Base-by-base conservation (phyloP, 2,888 invertebrate genomes). In the Coleophora deauratella region DNA sequence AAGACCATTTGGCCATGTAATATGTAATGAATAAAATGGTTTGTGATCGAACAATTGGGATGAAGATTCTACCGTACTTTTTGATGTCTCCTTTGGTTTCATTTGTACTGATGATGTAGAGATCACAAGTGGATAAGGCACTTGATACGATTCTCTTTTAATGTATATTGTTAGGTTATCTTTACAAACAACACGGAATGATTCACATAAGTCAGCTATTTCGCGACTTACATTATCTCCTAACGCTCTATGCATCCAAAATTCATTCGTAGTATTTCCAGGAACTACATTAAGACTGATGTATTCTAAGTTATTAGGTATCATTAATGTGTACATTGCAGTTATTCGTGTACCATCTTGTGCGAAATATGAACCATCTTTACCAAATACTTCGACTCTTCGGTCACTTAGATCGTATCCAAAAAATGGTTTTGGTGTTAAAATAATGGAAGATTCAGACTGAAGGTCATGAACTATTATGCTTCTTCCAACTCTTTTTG, bases 1-100 rank as follows among this genome's bases (percentile, higher is more conserved):
- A 28, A 76, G 65, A 1, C 86, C 86, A 48, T 81, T 85, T 1
- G 84, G 82, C 79, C 82, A 85, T 3, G 82, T 77, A 13, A 81
- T 50, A 46, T 52, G 62, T 32, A 84, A 49, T 1, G 77, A 70
- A 55, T 81, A 60, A 57, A 57, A 79, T 32, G n/a, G n/a, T n/a
- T n/a, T n/a, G n/a, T n/a, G n/a, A n/a, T n/a, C n/a, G n/a, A n/a
- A n/a, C n/a, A n/a, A n/a, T n/a, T n/a, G n/a, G n/a, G n/a, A n/a
- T n/a, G n/a, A n/a, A n/a, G n/a, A n/a, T n/a, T n/a, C n/a, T n/a
- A n/a, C n/a, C n/a, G n/a, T n/a, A n/a, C n/a, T n/a, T n/a, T n/a
- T n/a, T n/a, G n/a, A n/a, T n/a, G n/a, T n/a, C n/a, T n/a, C n/a
- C n/a, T n/a, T n/a, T n/a, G n/a, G n/a, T n/a, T n/a, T n/a, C n/a